Percentiles rank a stretch among this genome's conserved stretches.
Conservation (phyloP, 2,888 invertebrate genomes). For the Abrostola tripartita region DNA sequence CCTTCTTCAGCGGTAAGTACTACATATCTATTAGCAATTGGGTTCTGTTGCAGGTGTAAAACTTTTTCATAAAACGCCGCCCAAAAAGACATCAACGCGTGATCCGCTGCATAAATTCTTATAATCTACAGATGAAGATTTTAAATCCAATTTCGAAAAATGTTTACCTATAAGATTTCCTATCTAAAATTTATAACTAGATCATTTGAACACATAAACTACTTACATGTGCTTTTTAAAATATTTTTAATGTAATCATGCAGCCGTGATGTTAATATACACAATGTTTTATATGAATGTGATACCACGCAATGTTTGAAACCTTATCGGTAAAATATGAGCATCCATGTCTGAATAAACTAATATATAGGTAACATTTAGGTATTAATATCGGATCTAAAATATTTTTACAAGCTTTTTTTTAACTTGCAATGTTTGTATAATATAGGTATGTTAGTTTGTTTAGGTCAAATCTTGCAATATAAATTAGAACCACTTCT, state of each 20-base stretch:
- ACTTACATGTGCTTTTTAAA: background rate
- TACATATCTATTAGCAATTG: slow-evolving; percentile 24
- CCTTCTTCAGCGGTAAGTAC: slow-evolving; percentile 80
- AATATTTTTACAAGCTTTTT: too few relatives aligned
- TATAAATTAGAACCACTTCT: too few relatives aligned
- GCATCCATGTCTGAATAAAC: background rate
- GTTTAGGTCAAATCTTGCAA: too few relatives aligned
- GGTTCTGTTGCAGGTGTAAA: slow-evolving; percentile 29
- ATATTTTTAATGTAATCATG: background rate
- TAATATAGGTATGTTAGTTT: too few relatives aligned
- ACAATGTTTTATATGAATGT: background rate
- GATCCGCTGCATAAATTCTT: slow-evolving; percentile 13
- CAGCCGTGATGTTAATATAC: background rate
- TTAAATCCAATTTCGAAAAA: background rate
- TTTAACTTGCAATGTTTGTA: too few relatives aligned
- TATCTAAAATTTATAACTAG: background rate
- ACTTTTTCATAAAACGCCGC: slow-evolving; percentile 15
- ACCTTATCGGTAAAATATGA: background rate
- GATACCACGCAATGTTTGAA: background rate
- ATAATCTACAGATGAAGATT: background rate
- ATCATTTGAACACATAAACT: background rate
- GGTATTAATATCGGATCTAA: too few relatives aligned
- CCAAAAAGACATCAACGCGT: slow-evolving; percentile 71
- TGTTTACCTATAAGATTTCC: background rate
- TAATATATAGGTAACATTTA: background rate